Percentiles rank a stretch among this genome's conserved stretches.
phyloP scores from a whole-genome alignment of 1,140 invertebrate genomes.

The Macrobrachium nipponense region DNA sequence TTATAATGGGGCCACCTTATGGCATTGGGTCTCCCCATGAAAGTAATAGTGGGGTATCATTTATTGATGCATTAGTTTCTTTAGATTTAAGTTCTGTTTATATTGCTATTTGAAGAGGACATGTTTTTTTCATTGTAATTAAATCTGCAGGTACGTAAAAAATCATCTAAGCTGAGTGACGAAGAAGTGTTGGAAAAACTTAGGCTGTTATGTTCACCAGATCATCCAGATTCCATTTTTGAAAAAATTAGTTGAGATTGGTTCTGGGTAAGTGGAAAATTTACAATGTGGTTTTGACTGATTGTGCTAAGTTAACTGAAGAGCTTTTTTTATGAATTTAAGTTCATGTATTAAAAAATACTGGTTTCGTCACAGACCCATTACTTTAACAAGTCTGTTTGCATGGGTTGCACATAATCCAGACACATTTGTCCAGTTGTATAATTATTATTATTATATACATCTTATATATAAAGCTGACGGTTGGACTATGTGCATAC shows the following conservation, averaged over 20 bases:
- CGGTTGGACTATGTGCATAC: too few relatives aligned
- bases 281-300: slow-evolving; percentile 14
- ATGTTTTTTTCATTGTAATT: slow-evolving; percentile 67
- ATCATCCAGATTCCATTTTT: slow-evolving; percentile 84
- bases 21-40: too few relatives aligned
- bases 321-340: background rate
- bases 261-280: slow-evolving; percentile 75
- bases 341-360: too few relatives aligned
- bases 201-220: slow-evolving; percentile 80
- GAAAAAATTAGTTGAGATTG: slow-evolving; percentile 85
- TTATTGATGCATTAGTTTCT: background rate
- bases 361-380: too few relatives aligned
- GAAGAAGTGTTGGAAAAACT: slow-evolving; percentile 89
- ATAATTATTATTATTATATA: too few relatives aligned
- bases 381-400: background rate
- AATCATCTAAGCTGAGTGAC: slow-evolving; percentile 75
- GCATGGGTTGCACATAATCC: slow-evolving; percentile 23
- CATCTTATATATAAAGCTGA: too few relatives aligned
- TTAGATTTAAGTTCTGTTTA: background rate
- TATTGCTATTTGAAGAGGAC: background rate
- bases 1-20: too few relatives aligned
- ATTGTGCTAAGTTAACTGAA: slow-evolving; percentile 22
- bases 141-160: slow-evolving; percentile 68
- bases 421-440: background rate
- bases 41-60: background rate